A percentile compares a stretch with the other conserved stretches of the same genome.
These are phyloP conservation scores for Astatotilapia flaviijosephi DNA, from an alignment of 2,113 vertebrate species.

Conservation along the genomic window DNA sequence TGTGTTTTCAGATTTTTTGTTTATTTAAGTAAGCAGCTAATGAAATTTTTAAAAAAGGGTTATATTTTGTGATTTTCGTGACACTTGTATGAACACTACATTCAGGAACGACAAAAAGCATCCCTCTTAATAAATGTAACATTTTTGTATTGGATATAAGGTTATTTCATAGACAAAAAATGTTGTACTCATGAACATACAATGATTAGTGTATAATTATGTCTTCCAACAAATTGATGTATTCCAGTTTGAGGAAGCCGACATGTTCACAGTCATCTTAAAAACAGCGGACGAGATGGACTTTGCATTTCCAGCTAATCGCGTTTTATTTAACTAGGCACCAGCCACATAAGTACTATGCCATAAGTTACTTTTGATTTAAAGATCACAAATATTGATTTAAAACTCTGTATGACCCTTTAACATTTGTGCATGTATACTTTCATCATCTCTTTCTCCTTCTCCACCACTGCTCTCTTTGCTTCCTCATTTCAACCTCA, in stretches of 20 bases:
- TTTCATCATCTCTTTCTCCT: background rate
- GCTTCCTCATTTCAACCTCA: background rate
- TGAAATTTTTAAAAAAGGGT: background rate
- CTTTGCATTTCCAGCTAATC: rapidly evolving
- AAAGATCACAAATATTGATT: background rate
- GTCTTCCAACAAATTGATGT: background rate
- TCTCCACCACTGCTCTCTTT: background rate
- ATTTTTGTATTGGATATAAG: rapidly evolving
- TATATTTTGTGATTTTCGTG: rapidly evolving
- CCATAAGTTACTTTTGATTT: rapidly evolving
- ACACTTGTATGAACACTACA: rapidly evolving
- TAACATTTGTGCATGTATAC: rapidly evolving
- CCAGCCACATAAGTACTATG: background rate
- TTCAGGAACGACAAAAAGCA: background rate
- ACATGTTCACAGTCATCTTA: background rate
- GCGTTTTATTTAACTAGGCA: rapidly evolving
- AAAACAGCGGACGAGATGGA: rapidly evolving
- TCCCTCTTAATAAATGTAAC: rapidly evolving
- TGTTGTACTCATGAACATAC: rapidly evolving
- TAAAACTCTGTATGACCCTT: background rate
- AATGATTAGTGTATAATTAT: background rate
- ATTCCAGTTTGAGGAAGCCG: too few species aligned
- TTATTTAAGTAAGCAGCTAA: background rate
- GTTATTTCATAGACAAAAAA: rapidly evolving
- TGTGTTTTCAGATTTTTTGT: rapidly evolving